Evolutionary conservation across 1,140 invertebrate genomes (phyloP).

Genomic region (Drosophila quadrilineata): DNA sequence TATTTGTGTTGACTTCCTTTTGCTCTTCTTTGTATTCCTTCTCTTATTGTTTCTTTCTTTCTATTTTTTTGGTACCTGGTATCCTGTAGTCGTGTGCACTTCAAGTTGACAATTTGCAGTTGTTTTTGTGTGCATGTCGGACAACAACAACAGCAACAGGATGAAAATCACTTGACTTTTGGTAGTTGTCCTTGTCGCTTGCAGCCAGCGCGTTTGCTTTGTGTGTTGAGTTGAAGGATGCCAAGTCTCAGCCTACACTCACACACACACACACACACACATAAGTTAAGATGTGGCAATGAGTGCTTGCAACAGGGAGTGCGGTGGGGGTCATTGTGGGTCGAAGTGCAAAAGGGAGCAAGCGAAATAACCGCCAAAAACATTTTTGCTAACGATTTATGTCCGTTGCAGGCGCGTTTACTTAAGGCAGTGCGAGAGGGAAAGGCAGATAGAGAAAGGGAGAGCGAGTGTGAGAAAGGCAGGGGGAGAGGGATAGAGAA

Average conservation of each 20-base stretch:
- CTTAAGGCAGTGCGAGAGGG: no score
- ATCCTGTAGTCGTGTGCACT: no score
- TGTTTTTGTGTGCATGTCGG: neutral
- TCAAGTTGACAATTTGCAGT: no score
- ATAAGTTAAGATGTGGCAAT: no score
- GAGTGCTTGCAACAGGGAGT: neutral
- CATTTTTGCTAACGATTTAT: slow-evolving; percentile 77
- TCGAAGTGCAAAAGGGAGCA: neutral
- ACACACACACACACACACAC: slow-evolving; percentile 39
- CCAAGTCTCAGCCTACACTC: slow-evolving; percentile 70
- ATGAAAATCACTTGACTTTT: slow-evolving; percentile 63
- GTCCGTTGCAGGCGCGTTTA: slow-evolving; percentile 73
- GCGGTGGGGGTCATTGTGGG: neutral
- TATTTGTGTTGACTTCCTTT: no score
- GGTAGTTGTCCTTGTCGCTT: slow-evolving; percentile 62
- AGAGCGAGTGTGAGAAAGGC: no score
- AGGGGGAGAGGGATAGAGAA: no score
- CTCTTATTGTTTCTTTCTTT: no score
- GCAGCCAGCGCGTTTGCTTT: slow-evolving; percentile 37
- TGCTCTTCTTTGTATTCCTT: no score
- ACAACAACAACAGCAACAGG: slow-evolving; percentile 9
- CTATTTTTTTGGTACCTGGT: no score
- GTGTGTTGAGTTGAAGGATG: slow-evolving; percentile 57
- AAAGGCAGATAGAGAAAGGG: no score
- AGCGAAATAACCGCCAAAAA: slow-evolving; percentile 62